Base-by-base conservation (phyloP, 2,797 vertebrate genomes). In the Aphelocoma californica region DNA sequence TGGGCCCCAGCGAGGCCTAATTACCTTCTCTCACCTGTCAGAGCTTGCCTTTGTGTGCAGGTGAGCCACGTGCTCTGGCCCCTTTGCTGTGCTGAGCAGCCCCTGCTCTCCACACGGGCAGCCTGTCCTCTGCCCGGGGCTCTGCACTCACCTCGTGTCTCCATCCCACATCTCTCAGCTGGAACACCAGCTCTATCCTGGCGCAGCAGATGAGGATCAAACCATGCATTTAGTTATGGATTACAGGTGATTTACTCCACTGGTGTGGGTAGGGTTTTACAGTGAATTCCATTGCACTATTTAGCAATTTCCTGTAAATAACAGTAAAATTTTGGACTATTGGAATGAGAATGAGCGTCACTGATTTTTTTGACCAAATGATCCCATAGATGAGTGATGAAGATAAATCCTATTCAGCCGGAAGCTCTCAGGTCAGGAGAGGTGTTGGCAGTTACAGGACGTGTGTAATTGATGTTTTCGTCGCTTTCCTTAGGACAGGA, bases 291-390 rank as follows among this genome's bases (percentile, higher is more conserved):
- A 7, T 7, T 47, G 48, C 48, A 54, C 19, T 80, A 2, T 75
- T 79, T 34, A 18, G 31, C 44, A 29, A 18, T 40, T 81, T 88
- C 42, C 31, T 90, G 72, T 77, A 69, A 92, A 70, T 66, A 62
- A 42, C 1, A 19, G 23, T 40, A 31, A 26, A 57, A 31, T 13
- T 79, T 38, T 31, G 31, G 74, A 18, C 40, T 42, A 1, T 10
- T 0, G 2, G 79, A 85, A n/a, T 2, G 10, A 24, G 0, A 12
- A 65, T n/a, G 34, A 51, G 14, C 0, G 0, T 90, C 11, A 18
- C 45, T 28, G 44, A 9, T 1, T 19, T 71, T 84, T 84, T 67
- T 61, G 42, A 66, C 34, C 69, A 56, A 57, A 69, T 9, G 1
- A 4, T 45, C 28, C 56, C 10, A 2, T 6, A 0, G 47, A 3